These are phyloP conservation scores for Entomobrya multifasciata DNA, from an alignment of 2,888 invertebrate genomes.

Conservation along the genomic window DNA sequence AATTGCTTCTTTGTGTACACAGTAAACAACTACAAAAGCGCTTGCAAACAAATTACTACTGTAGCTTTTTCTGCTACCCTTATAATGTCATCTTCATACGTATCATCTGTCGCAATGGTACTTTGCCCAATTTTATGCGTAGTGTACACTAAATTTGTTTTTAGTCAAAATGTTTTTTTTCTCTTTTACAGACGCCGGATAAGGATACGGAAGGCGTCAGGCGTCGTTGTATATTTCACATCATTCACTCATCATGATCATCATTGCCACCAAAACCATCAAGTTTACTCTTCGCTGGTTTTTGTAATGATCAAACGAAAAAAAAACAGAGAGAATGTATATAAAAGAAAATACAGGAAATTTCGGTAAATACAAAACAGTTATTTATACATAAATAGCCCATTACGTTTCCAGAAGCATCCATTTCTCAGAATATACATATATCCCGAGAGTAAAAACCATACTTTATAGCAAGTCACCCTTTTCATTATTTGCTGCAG, in stretches of 20 bases:
- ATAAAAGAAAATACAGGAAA: too few species aligned
- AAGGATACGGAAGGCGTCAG: slow-evolving; percentile 50
- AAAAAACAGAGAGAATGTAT: background rate
- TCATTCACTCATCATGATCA: slow-evolving; percentile 47
- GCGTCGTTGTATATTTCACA: slow-evolving; percentile 41
- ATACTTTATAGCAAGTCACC: background rate
- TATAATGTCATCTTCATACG: background rate
- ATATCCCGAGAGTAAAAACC: too few species aligned
- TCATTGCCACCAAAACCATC: background rate
- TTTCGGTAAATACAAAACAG: background rate
- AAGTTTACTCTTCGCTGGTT: slow-evolving; percentile 18
- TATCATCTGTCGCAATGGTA: background rate
- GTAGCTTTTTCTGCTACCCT: background rate
- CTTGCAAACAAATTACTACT: too few species aligned
- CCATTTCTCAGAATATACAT: too few species aligned
- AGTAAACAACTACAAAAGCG: slow-evolving; percentile 14
- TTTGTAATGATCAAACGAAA: slow-evolving; percentile 46
- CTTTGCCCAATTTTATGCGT: background rate
- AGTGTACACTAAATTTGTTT: background rate
- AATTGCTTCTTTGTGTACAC: slow-evolving; percentile 10
- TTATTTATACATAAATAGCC: background rate
- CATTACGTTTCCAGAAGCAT: slow-evolving; percentile 16
- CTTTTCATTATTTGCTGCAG: slow-evolving; percentile 4
- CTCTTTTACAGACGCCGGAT: slow-evolving; percentile 37
- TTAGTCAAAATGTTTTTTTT: background rate